phyloP scores from a whole-genome alignment of 2,797 vertebrate genomes.

The Knipowitschia caucasica region DNA sequence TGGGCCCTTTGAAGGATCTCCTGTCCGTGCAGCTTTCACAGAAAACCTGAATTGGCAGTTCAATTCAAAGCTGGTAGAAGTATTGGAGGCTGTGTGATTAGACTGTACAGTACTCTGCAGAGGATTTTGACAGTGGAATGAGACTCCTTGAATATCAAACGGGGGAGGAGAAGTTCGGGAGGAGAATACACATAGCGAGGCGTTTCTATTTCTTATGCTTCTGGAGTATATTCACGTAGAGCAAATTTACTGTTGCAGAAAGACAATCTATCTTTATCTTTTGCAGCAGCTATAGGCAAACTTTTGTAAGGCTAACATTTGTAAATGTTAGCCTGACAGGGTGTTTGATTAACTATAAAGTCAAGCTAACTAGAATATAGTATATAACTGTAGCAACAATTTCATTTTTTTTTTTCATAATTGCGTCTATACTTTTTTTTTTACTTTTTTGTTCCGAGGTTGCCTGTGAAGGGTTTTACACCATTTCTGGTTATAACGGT shows the following conservation, averaged over 20 bases:
- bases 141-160: conserved; percentile 55
- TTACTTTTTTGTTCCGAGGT: background rate
- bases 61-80: conserved; percentile 36
- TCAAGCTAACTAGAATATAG: conserved; percentile 1
- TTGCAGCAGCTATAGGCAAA: background rate
- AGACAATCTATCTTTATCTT: conserved; percentile 7
- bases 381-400: background rate
- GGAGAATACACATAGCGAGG: conserved; percentile 24
- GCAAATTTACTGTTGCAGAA: conserved; percentile 3
- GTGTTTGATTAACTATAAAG: background rate
- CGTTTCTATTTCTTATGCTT: background rate
- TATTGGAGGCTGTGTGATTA: conserved; percentile 45
- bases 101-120: conserved; percentile 36
- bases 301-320: conserved; percentile 4
- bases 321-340: conserved; percentile 6
- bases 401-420: background rate
- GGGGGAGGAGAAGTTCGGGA: conserved; percentile 41
- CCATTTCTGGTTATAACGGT: too few species aligned
- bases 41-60: conserved; percentile 26
- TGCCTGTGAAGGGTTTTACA: background rate
- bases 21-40: conserved; percentile 12
- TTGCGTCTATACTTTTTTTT: background rate
- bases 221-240: background rate
- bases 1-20: conserved; percentile 20
- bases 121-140: conserved; percentile 54